Evolutionary conservation across 2,113 vertebrate species (phyloP), one percentile per base, ranked within the genome.

Genomic region (Nibea albiflora): DNA sequence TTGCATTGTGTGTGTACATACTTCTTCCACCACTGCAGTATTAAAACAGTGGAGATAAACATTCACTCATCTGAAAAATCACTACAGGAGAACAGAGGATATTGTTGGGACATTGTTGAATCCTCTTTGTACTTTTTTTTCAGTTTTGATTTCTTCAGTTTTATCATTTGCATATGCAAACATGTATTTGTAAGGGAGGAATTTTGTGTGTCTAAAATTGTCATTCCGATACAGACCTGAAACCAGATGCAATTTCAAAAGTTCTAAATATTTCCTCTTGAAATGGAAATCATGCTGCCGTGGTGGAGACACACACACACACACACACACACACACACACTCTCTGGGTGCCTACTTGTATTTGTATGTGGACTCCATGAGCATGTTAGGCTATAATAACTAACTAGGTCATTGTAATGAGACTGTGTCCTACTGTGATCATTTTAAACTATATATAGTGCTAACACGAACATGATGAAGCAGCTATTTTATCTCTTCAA

Each of bases 401-500:
- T 56, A 80, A 76, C 24, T 81, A 58, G 84, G 78, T 83, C 80
- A 62, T 24, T 76, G 39, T 62, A 31, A 72, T 62, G 61, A 76
- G 66, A 83, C 54, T 28, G 26, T 11, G n/a, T 66, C 61, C 61
- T 62, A 22, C 71, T 66, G 19, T 60, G 46, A 78, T 79, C 58
- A 67, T 71, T 42, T 68, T 52, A 16, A 81, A 24, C 78, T 79
- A 61, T 71, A 50, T 79, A 68, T 46, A 76, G 72, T 67, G 61
- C 49, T 49, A 76, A 52, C 11, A 22, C 20, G 24, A 62, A 67
- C 24, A 67, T 61, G 76, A 80, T 72, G 42, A 72, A 62, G 67
- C 58, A 49, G 76, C 46, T 72, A 3, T 56, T 61, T 73, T 31
- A 24, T 56, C 17, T 22, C 10, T 61, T 26, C 44, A 19, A 7